Evolutionary conservation across 2,113 vertebrate species (phyloP), one percentile per base, ranked within the genome.

Genomic region (Toxotes jaculatrix): DNA sequence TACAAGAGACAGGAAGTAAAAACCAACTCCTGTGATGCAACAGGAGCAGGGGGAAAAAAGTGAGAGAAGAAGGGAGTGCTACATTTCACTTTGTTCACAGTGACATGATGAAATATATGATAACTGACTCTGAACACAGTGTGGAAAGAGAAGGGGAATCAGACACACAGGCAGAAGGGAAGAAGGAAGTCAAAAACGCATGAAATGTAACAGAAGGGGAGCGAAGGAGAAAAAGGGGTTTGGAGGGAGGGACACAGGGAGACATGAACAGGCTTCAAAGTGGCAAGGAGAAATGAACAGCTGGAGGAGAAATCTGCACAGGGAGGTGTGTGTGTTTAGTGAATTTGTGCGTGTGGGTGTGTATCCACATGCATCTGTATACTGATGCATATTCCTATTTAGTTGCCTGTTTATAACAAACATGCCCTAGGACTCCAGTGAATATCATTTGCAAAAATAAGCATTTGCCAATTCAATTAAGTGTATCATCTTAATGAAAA

Each of bases 191-290:
- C 67, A 87, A 68, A 87, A 88, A 87, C 2, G 51, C 79, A 84
- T 80, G 89, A 91, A 84, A 88, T 74, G 79, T 60, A 90, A 85
- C 87, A 90, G 85, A 87, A 89, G 91, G 85, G 43, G 79, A 91
- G 81, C 10, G 67, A 68, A 81, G 82, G 84, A 71, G 87, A 83
- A 68, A 51, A 11, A 40, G 66, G 73, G 83, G 74, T 42, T 86
- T 77, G 86, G 81, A 85, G 87, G 92, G 88, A 88, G 91, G 89
- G 84, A 89, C 88, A 80, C 34, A 4, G 73, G 73, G 79, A 91
- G 87, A 89, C 80, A 85, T 42, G 67, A 91, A 83, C 83, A 86
- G 77, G 92, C 92, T 92, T 94, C 93, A 94, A 94, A 94, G 92
- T 89, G 83, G 77, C 83, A 87, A 86, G 74, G 83, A 92, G 85